Conservation (phyloP, 2,797 vertebrate species). For the Neopelma chrysocephalum region DNA sequence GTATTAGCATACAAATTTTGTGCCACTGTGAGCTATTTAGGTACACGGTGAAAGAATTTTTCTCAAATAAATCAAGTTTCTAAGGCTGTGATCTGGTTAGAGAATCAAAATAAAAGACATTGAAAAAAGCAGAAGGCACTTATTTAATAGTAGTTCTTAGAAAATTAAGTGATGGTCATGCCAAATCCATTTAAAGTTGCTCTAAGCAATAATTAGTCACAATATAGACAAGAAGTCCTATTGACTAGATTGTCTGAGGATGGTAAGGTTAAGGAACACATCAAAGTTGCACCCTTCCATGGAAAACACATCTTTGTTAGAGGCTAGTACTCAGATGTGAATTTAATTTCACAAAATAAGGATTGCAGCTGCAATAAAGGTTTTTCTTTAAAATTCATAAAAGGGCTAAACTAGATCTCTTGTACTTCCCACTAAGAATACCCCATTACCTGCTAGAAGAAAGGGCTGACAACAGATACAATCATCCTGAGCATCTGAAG, state of each 20-base stretch:
- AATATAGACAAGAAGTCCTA: constrained; percentile 9
- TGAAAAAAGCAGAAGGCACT: constrained; percentile 69
- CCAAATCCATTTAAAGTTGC: constrained; percentile 20
- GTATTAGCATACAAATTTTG: not conserved
- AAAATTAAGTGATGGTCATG: constrained; percentile 11
- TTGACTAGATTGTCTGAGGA: constrained; percentile 60
- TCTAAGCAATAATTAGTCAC: constrained; percentile 31
- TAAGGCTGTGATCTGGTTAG: constrained; percentile 24
- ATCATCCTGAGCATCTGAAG: not conserved
- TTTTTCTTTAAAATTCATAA: not conserved
- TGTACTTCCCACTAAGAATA: not conserved
- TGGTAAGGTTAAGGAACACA: not conserved
- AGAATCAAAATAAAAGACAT: constrained; percentile 15
- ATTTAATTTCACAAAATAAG: not conserved
- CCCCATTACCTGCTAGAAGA: not conserved
- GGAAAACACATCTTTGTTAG: not conserved
- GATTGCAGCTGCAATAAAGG: not conserved
- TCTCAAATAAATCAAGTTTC: not conserved
- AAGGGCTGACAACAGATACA: not conserved
- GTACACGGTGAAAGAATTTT: not conserved
- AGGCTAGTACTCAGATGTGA: not conserved
- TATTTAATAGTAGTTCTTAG: constrained; percentile 32
- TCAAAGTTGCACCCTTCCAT: not conserved
- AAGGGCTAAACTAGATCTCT: not conserved
- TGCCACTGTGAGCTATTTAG: constrained; percentile 16